A percentile compares a stretch with the other conserved stretches of the same genome.
These are phyloP conservation scores for Acanthochromis polyacanthus DNA, from an alignment of 2,113 vertebrate species.

Conservation along the genomic window DNA sequence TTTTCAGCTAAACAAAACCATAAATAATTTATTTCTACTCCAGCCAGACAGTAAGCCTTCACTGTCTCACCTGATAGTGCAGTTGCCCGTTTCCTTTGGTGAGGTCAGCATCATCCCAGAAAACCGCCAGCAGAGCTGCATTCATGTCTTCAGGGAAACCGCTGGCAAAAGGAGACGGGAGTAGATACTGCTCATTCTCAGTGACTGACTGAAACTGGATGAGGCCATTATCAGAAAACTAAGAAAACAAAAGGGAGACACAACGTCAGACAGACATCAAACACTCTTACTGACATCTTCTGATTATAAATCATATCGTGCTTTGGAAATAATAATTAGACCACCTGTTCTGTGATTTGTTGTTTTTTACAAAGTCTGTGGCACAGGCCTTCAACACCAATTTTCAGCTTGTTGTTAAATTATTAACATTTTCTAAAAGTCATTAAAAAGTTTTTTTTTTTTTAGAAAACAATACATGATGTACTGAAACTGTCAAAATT, in stretches of 20 bases:
- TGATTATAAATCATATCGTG: too few species aligned
- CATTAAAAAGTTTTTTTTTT: too few species aligned
- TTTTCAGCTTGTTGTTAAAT: too few species aligned
- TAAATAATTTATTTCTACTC: too few species aligned
- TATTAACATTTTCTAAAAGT: too few species aligned
- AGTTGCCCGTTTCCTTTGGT: slow-evolving; percentile 80
- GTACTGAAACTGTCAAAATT: too few species aligned
- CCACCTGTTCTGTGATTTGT: too few species aligned
- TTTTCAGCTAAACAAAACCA: slow-evolving; percentile 3
- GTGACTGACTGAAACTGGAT: slow-evolving; percentile 83
- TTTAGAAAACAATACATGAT: too few species aligned
- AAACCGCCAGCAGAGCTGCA: slow-evolving; percentile 82
- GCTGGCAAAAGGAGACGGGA: slow-evolving; percentile 77
- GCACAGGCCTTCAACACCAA: too few species aligned
- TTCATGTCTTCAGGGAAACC: slow-evolving; percentile 81
- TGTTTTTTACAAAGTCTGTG: too few species aligned
- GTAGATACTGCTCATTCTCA: slow-evolving; percentile 83
- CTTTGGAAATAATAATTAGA: too few species aligned
- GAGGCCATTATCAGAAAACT: slow-evolving; percentile 89
- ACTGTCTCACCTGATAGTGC: slow-evolving; percentile 81
- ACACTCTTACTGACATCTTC: not conserved
- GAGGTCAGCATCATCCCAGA: slow-evolving; percentile 89
- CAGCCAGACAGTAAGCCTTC: not conserved
- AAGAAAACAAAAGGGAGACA: slow-evolving; percentile 21
- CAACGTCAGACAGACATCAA: not conserved